Evolutionary conservation across 2,888 invertebrate genomes (phyloP).

Genomic region (Lasioglossum figueresi): DNA sequence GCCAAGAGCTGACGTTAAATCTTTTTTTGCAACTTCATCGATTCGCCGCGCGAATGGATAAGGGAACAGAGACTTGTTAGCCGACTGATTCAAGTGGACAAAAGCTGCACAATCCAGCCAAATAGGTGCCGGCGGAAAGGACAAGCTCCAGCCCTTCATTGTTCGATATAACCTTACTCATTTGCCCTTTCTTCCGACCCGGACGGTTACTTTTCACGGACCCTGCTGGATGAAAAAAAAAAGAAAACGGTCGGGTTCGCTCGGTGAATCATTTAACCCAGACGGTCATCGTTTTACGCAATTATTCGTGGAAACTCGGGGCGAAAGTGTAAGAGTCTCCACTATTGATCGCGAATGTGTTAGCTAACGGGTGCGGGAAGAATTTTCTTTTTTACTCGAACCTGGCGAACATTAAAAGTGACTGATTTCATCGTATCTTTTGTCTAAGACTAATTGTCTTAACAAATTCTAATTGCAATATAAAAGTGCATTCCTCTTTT

Average conservation of each 20-base stretch:
- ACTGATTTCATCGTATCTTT: not conserved
- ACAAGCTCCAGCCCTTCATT: conserved; percentile 54
- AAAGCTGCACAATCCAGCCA: conserved; percentile 59
- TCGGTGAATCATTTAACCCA: conserved; percentile 25
- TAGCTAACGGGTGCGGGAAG: not conserved
- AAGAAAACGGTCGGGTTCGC: conserved; percentile 12
- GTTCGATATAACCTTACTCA: conserved; percentile 56
- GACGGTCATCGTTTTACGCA: not conserved
- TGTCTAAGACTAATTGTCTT: not conserved
- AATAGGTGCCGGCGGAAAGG: conserved; percentile 52
- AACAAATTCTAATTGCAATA: not conserved
- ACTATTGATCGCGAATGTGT: not conserved
- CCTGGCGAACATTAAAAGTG: not conserved
- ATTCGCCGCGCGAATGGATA: conserved; percentile 56
- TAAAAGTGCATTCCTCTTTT: not conserved
- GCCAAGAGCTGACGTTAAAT: conserved; percentile 61
- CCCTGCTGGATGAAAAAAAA: not conserved
- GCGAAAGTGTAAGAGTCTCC: conserved; percentile 1
- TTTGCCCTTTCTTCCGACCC: conserved; percentile 35
- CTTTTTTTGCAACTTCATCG: conserved; percentile 62
- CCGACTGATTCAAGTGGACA: conserved; percentile 65
- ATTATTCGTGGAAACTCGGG: conserved; percentile 15
- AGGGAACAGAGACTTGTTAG: conserved; percentile 69
- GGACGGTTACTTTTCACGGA: conserved; percentile 19
- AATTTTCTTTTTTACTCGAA: not conserved